Evolutionary conservation across 2,113 vertebrate species (phyloP).

Genomic region (Ctenodactylus gundi): DNA sequence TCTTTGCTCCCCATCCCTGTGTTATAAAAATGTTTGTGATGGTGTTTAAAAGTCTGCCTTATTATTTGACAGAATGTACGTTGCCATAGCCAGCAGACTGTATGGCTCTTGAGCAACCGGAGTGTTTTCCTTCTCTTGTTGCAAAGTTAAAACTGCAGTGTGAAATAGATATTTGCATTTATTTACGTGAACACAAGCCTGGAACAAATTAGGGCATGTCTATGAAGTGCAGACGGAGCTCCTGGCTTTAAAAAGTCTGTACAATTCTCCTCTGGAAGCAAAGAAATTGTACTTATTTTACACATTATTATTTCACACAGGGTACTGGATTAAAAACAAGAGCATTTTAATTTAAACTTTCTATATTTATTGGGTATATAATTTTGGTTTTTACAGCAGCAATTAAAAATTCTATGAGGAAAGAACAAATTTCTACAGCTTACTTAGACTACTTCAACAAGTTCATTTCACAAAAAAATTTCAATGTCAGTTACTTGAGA

Average conservation of each 20-base stretch:
- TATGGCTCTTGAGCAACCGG: slow-evolving; percentile 57
- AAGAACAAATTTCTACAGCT: slow-evolving; percentile 27
- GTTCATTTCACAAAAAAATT: neutral
- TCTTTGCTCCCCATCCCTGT: slow-evolving; percentile 54
- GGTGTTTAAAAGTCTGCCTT: slow-evolving; percentile 45
- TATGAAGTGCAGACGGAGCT: slow-evolving; percentile 62
- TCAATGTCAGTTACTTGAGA: neutral
- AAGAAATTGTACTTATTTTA: slow-evolving; percentile 70
- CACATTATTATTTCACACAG: slow-evolving; percentile 47
- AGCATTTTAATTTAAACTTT: neutral
- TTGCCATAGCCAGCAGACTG: slow-evolving; percentile 65
- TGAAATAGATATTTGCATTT: slow-evolving; percentile 74
- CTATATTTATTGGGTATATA: slow-evolving; percentile 30
- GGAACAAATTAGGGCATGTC: slow-evolving; percentile 75
- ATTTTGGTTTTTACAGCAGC: slow-evolving; percentile 15
- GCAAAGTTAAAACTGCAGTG: slow-evolving; percentile 74
- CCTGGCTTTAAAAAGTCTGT: slow-evolving; percentile 66
- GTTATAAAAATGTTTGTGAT: slow-evolving; percentile 72
- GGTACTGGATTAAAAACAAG: slow-evolving; percentile 25
- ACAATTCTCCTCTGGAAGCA: slow-evolving; percentile 64
- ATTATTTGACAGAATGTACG: slow-evolving; percentile 66
- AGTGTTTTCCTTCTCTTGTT: slow-evolving; percentile 76
- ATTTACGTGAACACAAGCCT: slow-evolving; percentile 74
- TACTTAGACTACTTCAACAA: neutral
- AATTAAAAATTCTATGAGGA: neutral